Evolutionary conservation across 2,888 invertebrate species (phyloP), one percentile per base, ranked within the genome.

Genomic region (Callyntrura sp.): DNA sequence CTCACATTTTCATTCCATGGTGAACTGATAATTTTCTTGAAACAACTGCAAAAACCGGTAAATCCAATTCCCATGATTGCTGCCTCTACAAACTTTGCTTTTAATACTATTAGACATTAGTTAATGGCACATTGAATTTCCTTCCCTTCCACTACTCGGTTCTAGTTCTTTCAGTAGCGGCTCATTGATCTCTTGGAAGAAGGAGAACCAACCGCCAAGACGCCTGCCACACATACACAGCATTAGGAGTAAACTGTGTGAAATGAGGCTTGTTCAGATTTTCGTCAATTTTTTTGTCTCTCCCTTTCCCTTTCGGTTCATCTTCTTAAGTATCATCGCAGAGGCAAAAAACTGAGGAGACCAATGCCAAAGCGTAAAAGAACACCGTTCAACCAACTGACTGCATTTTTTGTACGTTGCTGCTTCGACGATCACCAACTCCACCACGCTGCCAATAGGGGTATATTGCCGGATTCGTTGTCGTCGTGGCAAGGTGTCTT

Each of bases 61-160:
- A 35, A 35, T 35, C 35, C 35, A 35, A 35, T 35, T 35, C 3
- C 35, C 35, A 35, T 35, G 35, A 14, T 51, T n/a, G 9, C 9
- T 51, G 12, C 35, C 35, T 35, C 35, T 35, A 35, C 35, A 35
- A 28, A 78, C 23, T 57, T 78, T 78, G 17, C 23, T 25, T 45
- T 62, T 82, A 28, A 55, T 35, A 35, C 35, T 35, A 35, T 35
- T 6, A 35, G 3, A 4, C 35, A 45, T 5, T 51, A 62, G 68
- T 65, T 86, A 65, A 86, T 86, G 48, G 86, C n/a, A 68, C 83
- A 68, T 68, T 65, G 79, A 65, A 79, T 35, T 60, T 85, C 35
- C 35, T 35, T 35, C 6, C 35, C 35, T 35, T 2, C 35, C 6
- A 35, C 85, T 76, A n/a, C n/a, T n/a, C n/a, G n/a, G n/a, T n/a